These are phyloP conservation scores for Sarcoramphus papa DNA, from an alignment of 2,797 vertebrate species.

Conservation along the genomic window DNA sequence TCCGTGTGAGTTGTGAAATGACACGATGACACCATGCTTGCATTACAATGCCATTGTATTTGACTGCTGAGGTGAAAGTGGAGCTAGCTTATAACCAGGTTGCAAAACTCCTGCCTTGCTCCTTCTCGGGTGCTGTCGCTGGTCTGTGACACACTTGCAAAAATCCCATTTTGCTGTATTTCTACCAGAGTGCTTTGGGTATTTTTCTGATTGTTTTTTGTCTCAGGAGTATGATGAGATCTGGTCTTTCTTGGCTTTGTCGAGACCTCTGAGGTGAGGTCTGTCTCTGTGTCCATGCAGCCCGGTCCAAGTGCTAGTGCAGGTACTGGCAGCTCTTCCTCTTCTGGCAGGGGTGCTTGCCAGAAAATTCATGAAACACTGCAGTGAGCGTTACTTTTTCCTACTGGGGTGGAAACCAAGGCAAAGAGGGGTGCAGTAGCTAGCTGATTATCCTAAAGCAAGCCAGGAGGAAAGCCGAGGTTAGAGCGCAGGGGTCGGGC, in stretches of 20 bases:
- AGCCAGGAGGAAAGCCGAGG: not conserved
- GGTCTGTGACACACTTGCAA: not conserved
- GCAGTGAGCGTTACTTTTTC: not conserved
- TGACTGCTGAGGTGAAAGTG: not conserved
- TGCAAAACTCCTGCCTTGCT: not conserved
- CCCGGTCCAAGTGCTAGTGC: not conserved
- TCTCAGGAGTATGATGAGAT: not conserved
- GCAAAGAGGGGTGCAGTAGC: not conserved
- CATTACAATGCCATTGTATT: not conserved
- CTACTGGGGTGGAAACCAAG: not conserved
- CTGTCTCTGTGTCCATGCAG: not conserved
- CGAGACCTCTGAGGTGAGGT: not conserved
- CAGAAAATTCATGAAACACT: not conserved
- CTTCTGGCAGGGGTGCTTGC: not conserved
- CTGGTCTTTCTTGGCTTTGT: not conserved
- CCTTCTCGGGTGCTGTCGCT: fast-evolving
- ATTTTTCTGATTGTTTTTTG: not conserved
- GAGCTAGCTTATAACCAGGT: not conserved
- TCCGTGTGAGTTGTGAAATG: not conserved
- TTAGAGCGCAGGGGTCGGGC: not conserved
- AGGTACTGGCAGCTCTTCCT: not conserved
- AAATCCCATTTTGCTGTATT: not conserved
- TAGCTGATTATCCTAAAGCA: not conserved
- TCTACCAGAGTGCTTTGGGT: not conserved
- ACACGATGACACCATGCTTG: not conserved